Conservation (phyloP, 2,797 vertebrate species). For the Kryptolebias ocellatus region DNA sequence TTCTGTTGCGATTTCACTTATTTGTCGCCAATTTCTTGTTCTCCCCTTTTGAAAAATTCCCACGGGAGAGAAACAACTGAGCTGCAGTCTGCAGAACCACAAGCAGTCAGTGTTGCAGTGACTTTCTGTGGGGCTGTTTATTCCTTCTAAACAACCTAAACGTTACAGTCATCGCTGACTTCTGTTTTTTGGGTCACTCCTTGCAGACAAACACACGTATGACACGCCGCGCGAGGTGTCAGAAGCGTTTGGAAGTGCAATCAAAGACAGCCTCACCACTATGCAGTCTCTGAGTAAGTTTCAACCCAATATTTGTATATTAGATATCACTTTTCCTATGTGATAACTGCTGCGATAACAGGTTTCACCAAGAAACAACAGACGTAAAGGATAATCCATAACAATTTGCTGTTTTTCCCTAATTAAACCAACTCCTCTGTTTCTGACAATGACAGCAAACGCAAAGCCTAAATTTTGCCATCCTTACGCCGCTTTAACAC, state of each 20-base stretch:
- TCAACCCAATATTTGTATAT: background rate
- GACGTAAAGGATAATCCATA: background rate
- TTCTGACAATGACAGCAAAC: background rate
- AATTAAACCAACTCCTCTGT: background rate
- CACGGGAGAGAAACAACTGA: too few relatives aligned
- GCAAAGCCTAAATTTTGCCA: background rate
- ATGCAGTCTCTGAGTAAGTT: slow-evolving; percentile 51
- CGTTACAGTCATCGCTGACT: background rate
- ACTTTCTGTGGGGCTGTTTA: too few relatives aligned
- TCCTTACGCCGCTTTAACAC: background rate
- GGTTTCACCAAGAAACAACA: too few relatives aligned
- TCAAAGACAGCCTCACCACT: slow-evolving; percentile 59
- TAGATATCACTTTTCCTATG: background rate
- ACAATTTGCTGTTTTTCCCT: background rate
- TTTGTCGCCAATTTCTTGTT: too few relatives aligned
- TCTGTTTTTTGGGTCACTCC: background rate
- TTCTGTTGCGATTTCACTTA: too few relatives aligned
- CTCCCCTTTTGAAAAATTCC: too few relatives aligned
- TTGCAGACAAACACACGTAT: slow-evolving; percentile 68
- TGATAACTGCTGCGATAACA: too few relatives aligned
- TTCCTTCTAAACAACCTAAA: background rate
- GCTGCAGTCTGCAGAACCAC: too few relatives aligned
- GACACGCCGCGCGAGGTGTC: slow-evolving; percentile 69
- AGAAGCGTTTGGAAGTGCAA: slow-evolving; percentile 56
- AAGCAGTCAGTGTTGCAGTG: too few relatives aligned